A percentile compares a stretch with the other conserved stretches of the same genome.
Conservation (phyloP, 92 coral and sea anemone species). For the Phenganax stokvisi region DNA sequence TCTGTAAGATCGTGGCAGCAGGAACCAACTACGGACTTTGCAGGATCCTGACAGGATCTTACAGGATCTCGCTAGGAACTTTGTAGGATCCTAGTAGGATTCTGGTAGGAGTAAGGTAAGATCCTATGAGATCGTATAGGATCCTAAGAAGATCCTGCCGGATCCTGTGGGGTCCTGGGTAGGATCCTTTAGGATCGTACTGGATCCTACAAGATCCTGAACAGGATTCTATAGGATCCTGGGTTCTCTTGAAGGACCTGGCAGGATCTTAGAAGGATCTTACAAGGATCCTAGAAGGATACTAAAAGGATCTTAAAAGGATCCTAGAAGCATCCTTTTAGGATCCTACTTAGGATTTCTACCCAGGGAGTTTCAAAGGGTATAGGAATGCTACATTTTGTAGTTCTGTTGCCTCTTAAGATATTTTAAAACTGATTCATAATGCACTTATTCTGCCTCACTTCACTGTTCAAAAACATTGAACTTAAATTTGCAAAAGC, state of each 20-base stretch:
- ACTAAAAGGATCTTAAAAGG: background rate
- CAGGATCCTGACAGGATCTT: background rate
- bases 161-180: background rate
- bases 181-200: background rate
- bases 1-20: background rate
- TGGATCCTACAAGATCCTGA: constrained; percentile 11
- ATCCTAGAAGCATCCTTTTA: background rate
- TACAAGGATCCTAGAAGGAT: constrained; percentile 16
- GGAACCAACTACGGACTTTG: background rate
- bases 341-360: background rate
- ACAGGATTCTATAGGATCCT: background rate
- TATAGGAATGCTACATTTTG: background rate
- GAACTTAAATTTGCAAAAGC: background rate
- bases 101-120: background rate
- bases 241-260: background rate
- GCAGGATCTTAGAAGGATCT: background rate
- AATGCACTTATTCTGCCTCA: background rate
- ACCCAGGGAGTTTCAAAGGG: background rate
- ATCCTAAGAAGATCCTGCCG: background rate
- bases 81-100: constrained; percentile 2
- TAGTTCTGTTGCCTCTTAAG: background rate
- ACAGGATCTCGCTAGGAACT: background rate
- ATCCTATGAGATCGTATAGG: background rate
- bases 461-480: background rate
- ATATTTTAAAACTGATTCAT: background rate